phyloP scores from a whole-genome alignment of 2,797 vertebrate genomes.

The Melanotaenia nigrans region DNA sequence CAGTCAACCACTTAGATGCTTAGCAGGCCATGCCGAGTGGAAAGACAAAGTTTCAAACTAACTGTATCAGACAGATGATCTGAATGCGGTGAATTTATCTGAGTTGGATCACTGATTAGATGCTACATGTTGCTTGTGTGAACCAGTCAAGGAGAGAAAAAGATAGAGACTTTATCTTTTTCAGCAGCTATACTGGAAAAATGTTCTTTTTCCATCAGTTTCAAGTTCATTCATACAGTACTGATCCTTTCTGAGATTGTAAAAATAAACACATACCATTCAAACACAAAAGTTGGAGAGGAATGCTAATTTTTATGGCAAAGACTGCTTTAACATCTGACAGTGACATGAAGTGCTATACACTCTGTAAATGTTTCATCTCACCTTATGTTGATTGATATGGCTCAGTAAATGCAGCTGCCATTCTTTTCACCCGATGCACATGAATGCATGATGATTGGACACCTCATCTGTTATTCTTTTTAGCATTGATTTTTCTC shows the following conservation, averaged over 20 bases:
- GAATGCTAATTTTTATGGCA: slow-evolving; percentile 38
- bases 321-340: slow-evolving; percentile 63
- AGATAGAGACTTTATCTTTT: slow-evolving; percentile 64
- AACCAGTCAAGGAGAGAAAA: slow-evolving; percentile 62
- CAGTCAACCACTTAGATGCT: slow-evolving; percentile 70
- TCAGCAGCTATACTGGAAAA: slow-evolving; percentile 63
- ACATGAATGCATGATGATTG: slow-evolving; percentile 69
- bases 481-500: slow-evolving; percentile 51
- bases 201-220: slow-evolving; percentile 55
- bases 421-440: slow-evolving; percentile 60
- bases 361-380: slow-evolving; percentile 72
- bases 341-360: slow-evolving; percentile 72
- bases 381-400: slow-evolving; percentile 65
- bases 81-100: slow-evolving; percentile 56
- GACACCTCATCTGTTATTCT: slow-evolving; percentile 61
- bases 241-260: slow-evolving; percentile 72
- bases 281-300: slow-evolving; percentile 38
- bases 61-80: slow-evolving; percentile 54
- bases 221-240: slow-evolving; percentile 51
- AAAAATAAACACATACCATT: slow-evolving; percentile 58
- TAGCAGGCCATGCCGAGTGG: slow-evolving; percentile 59
- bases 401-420: slow-evolving; percentile 58
- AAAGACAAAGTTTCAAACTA: slow-evolving; percentile 56
- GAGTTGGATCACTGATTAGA: slow-evolving; percentile 64
- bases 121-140: slow-evolving; percentile 68